Evolutionary conservation across 2,113 vertebrate species (phyloP).

Genomic region (Bubo bubo): DNA sequence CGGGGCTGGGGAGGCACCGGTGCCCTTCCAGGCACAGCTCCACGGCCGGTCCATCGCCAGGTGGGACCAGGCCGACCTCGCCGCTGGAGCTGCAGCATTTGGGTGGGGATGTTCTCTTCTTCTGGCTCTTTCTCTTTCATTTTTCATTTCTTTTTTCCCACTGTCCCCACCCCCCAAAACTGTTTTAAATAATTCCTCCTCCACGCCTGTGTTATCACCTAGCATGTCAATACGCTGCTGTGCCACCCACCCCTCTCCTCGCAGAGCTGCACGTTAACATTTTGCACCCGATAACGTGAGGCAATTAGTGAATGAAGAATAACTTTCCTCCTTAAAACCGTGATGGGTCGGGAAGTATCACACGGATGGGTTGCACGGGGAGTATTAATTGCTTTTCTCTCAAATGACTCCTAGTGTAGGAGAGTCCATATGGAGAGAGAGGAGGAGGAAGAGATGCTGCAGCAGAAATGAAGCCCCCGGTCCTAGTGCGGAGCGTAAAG

Average conservation of each 20-base stretch:
- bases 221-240: not conserved
- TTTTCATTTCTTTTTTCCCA: not conserved
- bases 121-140: not conserved
- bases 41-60: rapidly evolving
- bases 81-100: rapidly evolving
- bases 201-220: constrained; percentile 35
- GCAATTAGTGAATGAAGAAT: constrained; percentile 68
- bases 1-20: not conserved
- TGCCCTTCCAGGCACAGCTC: not conserved
- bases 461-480: not conserved
- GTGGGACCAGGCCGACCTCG: not conserved
- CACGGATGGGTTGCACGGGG: not conserved
- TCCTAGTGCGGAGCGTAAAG: not conserved
- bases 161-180: not conserved
- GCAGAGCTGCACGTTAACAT: not conserved
- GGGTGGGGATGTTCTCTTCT: not conserved
- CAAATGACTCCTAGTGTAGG: constrained; percentile 20
- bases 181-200: constrained; percentile 54
- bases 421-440: constrained; percentile 51
- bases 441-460: constrained; percentile 15
- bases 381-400: constrained; percentile 20
- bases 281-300: not conserved
- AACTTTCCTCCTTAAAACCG: not conserved
- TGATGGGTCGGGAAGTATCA: not conserved
- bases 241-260: constrained; percentile 55